Conservation (phyloP, 2,888 invertebrate genomes). For the Scaptomyza tumidula region DNA sequence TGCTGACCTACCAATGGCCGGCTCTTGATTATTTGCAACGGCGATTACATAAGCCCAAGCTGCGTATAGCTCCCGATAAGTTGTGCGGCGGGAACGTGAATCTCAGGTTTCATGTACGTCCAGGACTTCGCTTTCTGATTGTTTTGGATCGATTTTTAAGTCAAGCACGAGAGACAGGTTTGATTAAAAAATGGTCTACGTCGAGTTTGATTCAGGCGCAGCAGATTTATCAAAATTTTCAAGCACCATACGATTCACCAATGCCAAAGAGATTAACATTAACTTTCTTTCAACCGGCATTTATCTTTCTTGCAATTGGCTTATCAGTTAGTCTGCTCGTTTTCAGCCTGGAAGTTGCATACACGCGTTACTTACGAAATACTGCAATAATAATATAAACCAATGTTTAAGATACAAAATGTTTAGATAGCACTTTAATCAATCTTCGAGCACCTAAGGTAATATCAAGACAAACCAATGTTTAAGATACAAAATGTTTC, state of each 20-base stretch:
- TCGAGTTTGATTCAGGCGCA: constrained; percentile 22
- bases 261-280: neutral
- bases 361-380: neutral
- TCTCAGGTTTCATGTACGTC: constrained; percentile 9
- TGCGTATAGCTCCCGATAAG: neutral
- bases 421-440: constrained; percentile 24
- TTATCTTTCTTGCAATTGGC: neutral
- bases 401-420: too few species aligned
- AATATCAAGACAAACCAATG: too few species aligned
- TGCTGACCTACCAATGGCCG: constrained; percentile 5
- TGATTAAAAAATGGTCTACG: constrained; percentile 10
- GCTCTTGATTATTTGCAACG: constrained; percentile 18
- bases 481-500: too few species aligned
- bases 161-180: neutral
- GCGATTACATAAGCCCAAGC: constrained; percentile 18
- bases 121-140: neutral
- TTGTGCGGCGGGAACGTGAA: constrained; percentile 21
- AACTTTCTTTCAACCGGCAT: neutral
- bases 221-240: neutral
- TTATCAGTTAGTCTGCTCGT: neutral
- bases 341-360: constrained; percentile 3
- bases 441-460: neutral
- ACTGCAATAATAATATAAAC: constrained; percentile 5
- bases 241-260: neutral
- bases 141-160: constrained; percentile 1